Evolutionary conservation across 2,888 invertebrate species (phyloP), one percentile per base, ranked within the genome.

Genomic region (Stenchaetothrips biformis): DNA sequence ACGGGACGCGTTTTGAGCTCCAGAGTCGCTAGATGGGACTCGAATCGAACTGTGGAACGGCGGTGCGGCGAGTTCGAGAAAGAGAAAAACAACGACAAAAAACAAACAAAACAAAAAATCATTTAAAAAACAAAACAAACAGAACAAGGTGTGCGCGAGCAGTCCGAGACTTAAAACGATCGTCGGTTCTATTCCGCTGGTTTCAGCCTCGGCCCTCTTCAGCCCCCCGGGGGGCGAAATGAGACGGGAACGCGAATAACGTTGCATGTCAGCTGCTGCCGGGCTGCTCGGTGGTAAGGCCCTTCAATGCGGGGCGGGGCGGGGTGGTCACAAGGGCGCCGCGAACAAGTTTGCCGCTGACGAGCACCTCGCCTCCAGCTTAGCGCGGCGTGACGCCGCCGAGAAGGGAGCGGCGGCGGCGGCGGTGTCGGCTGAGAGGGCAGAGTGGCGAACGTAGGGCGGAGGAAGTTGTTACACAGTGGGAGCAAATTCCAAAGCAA

Each of bases 381-480:
- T 37, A 37, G 37, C 37, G 37, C 37, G 37, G 37, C 37, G 37
- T 37, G 37, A 37, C 37, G 37, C 37, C 37, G 37, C 37, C 37
- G 37, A 25, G 21, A 25, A 25, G 67, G 67, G 21, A 74, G 67
- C 4, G 67, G 59, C 59, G 67, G 59, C 53, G 67, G 67, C 7
- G 2, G 9, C 9, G 67, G 67, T n/a, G 67, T 21, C 21, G 21
- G 49, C 8, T n/a, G 67, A 9, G 67, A 25, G 8, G 67, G 67
- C 6, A 21, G 7, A n/a, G 62, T 16, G 67, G 9, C 9, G 67
- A n/a, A 67, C 21, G 67, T 67, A 21, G n/a, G 67, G 59, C 59
- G 67, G 59, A 74, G 67, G 67, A 74, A 74, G 67, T 74, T 74
- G 67, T 74, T 74, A 74, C 67, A 74, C 21, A 74, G 67, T 74